These are phyloP conservation scores for Cheirogaleus major DNA, from an alignment of 2,797 vertebrate species.

Conservation along the genomic window DNA sequence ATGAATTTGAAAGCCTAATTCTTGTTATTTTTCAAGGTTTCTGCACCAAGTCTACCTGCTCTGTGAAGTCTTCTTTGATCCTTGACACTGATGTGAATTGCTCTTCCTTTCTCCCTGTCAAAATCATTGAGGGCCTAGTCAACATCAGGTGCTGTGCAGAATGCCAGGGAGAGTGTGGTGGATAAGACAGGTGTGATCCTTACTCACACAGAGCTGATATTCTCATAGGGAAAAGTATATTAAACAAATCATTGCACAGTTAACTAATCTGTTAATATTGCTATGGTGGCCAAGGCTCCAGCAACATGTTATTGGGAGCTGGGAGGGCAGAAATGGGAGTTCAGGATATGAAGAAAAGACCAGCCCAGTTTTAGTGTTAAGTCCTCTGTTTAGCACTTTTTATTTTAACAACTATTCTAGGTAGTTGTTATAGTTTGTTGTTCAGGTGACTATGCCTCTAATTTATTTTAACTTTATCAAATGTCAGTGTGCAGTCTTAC, in stretches of 20 bases:
- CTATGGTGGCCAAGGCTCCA: background rate
- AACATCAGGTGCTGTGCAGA: background rate
- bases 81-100: background rate
- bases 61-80: background rate
- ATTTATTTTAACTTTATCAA: background rate
- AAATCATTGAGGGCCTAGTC: background rate
- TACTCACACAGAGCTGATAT: background rate
- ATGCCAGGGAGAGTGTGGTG: background rate
- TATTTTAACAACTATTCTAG: background rate
- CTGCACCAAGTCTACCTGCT: background rate
- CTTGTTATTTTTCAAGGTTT: background rate
- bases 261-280: background rate
- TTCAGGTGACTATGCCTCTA: background rate
- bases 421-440: background rate
- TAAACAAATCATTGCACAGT: background rate
- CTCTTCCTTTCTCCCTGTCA: background rate
- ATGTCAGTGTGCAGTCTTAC: background rate
- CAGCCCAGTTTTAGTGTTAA: background rate
- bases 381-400: background rate
- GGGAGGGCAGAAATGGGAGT: background rate
- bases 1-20: background rate
- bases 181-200: background rate
- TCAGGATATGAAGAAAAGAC: background rate
- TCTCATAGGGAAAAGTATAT: background rate
- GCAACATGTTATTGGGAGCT: rapidly evolving